Percentiles rank a stretch among this genome's conserved stretches.
phyloP scores from a whole-genome alignment of 2,888 invertebrate species.

The Isoperla grammatica region DNA sequence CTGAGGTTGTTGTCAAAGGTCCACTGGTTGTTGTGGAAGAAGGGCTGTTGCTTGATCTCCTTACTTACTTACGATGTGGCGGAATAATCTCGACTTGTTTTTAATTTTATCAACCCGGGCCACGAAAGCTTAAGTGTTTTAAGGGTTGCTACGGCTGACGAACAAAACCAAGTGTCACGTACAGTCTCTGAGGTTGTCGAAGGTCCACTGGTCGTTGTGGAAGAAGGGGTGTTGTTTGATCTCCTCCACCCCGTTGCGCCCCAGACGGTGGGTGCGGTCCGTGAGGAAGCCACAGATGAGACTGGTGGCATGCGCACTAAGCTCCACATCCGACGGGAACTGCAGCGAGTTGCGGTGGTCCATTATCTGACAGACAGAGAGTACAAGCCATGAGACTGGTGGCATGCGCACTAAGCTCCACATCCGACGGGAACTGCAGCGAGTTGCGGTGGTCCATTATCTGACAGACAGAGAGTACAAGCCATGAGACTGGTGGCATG shows the following conservation, averaged over 20 bases:
- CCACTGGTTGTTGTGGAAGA: conserved; percentile 97
- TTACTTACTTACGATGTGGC: no score
- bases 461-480: conserved; percentile 58
- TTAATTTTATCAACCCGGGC: no score
- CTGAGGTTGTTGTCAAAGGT: conserved; percentile 95
- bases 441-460: conserved; percentile 99
- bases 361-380: conserved; percentile 68
- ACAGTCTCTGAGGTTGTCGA: conserved; percentile 90
- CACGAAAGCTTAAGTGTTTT: no score
- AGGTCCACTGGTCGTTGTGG: conserved; percentile 95
- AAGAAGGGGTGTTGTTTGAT: conserved; percentile 95
- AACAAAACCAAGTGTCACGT: no score
- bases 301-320: conserved; percentile 79
- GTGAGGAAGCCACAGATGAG: conserved; percentile 92
- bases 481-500: conserved; percentile 83
- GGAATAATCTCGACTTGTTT: no score
- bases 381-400: conserved; percentile 87
- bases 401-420: conserved; percentile 83
- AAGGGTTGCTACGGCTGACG: no score
- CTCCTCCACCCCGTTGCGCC: conserved; percentile 88
- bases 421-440: conserved; percentile 90
- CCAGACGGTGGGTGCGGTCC: conserved; percentile 79
- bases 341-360: conserved; percentile 93
- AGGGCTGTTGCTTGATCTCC: conserved; percentile 91
- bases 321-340: conserved; percentile 93